phyloP scores from a whole-genome alignment of 2,113 vertebrate species.

The Coreoperca whiteheadi region DNA sequence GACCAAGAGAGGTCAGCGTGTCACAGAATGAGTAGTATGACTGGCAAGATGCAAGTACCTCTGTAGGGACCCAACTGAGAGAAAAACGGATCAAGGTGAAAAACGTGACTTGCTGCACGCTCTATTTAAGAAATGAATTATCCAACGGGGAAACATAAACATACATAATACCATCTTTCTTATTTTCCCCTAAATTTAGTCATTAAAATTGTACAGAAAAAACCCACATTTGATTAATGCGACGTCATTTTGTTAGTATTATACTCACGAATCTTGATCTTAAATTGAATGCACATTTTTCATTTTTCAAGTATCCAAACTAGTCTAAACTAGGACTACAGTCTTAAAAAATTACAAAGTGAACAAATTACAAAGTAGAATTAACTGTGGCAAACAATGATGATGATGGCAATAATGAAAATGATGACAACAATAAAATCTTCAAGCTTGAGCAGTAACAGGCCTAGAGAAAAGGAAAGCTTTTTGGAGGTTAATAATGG shows the following conservation, averaged over 20 bases:
- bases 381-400: background rate
- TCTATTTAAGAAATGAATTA: background rate
- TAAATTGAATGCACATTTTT: background rate
- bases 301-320: background rate
- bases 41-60: background rate
- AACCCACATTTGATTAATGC: background rate
- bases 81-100: no score
- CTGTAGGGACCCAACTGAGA: background rate
- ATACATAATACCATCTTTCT: background rate
- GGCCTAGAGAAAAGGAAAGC: background rate
- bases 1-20: background rate
- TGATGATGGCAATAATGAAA: background rate
- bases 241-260: no score
- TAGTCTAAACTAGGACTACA: background rate
- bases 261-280: background rate
- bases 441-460: background rate
- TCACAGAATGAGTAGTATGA: background rate
- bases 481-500: background rate
- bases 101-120: background rate
- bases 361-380: background rate
- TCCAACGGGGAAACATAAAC: background rate
- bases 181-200: background rate
- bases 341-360: background rate
- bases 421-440: background rate
- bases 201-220: background rate